Evolutionary conservation across 2,113 vertebrate genomes (phyloP), one percentile per base, ranked within the genome.

Genomic region (Vireo altiloquus): DNA sequence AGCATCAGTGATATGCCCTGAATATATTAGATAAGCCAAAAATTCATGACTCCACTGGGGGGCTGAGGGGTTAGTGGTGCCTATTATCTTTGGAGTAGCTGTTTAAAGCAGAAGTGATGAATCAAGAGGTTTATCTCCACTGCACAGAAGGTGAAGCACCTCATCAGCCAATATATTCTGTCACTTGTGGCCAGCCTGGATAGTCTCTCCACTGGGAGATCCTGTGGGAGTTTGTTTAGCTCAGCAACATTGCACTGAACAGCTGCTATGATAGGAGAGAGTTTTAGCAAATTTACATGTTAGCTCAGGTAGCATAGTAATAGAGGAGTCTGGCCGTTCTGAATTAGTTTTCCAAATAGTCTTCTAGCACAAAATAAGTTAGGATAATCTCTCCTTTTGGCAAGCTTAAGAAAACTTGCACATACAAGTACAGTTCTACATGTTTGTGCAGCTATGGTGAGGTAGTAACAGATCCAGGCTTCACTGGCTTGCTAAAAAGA

Each of bases 1-100:
- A 60, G 35, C 65, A 63, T 52, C 76, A 56, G 33, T 79, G 70
- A 93, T 82, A 91, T 90, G 40, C 31, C 61, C 42, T 64, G 47
- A 90, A 91, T 79, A 77, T 69, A 79, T 85, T 76, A 82, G 49
- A 80, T 90, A 88, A 69, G n/a, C 31, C n/a, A 81, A 76, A 92
- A 94, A 88, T 80, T 68, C 49, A n/a, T 80, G 0, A 18, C 46
- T 92, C 46, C 12, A 2, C 42, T 81, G 83, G 33, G 37, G 89
- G 24, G 19, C n/a, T 74, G 47, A 86, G 59, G 14, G 42, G 18
- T 72, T 92, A 70, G 68, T 74, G 25, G 8, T 77, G 46, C 42
- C 64, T 81, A 1, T 78, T 84, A 3, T 77, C 80, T 81, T 66
- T 89, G n/a, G 50, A 94, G 46, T 46, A 77, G 54, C 76, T 91